A percentile compares a stretch with the other conserved stretches of the same genome.
Evolutionary conservation across 2,113 vertebrate species (phyloP).

Genomic region (Glareola pratincola): DNA sequence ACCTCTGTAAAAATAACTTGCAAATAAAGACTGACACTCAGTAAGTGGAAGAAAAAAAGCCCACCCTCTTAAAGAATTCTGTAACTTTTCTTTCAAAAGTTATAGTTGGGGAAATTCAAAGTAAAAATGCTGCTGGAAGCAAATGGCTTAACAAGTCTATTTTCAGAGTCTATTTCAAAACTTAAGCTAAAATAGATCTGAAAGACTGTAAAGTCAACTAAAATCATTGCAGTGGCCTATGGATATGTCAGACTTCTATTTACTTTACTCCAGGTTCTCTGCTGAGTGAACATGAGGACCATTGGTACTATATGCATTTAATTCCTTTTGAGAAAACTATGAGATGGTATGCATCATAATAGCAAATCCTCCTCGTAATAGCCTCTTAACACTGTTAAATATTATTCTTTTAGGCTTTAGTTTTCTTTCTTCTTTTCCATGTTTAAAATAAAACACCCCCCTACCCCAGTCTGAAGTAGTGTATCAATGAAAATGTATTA

Average conservation of each 20-base stretch:
- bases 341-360: neutral
- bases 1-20: neutral
- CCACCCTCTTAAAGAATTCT: neutral
- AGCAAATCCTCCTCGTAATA: neutral
- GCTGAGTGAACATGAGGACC: neutral
- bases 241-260: neutral
- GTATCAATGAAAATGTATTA: neutral
- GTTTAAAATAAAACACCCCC: neutral
- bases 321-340: neutral
- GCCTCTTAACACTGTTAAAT: neutral
- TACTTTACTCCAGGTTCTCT: neutral
- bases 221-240: slow-evolving; percentile 28
- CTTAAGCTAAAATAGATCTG: slow-evolving; percentile 22
- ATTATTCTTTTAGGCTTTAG: neutral
- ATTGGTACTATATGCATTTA: neutral
- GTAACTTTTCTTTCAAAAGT: neutral
- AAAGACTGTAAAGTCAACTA: slow-evolving; percentile 7
- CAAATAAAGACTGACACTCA: neutral
- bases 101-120: neutral
- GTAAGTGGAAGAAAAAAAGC: neutral
- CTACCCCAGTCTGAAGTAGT: neutral
- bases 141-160: neutral
- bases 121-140: neutral
- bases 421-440: neutral
- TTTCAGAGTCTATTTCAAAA: slow-evolving; percentile 8